Evolutionary conservation across 2,888 invertebrate genomes (phyloP).

Genomic region (Hoplodrina ambigua): DNA sequence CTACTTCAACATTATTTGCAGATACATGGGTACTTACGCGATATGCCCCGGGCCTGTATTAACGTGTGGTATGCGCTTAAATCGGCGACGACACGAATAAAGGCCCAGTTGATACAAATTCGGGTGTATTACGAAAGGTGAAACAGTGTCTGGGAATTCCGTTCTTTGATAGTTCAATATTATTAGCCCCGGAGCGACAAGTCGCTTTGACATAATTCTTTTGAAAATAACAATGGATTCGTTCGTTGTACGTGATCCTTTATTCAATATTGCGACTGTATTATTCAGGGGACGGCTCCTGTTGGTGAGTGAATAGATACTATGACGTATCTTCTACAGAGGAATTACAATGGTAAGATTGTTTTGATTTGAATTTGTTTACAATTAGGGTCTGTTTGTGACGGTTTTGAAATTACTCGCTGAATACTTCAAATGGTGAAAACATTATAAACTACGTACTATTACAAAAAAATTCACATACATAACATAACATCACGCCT

Average conservation of each 20-base stretch:
- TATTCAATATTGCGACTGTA: slow-evolving; percentile 58
- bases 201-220: slow-evolving; percentile 59
- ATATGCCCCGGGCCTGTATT: slow-evolving; percentile 83
- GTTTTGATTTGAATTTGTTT: slow-evolving; percentile 45
- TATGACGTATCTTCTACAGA: slow-evolving; percentile 28
- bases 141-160: slow-evolving; percentile 61
- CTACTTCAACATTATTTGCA: slow-evolving; percentile 88
- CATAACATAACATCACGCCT: too few species aligned
- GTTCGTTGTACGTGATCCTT: slow-evolving; percentile 56
- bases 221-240: slow-evolving; percentile 61
- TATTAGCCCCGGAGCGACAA: slow-evolving; percentile 61
- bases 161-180: slow-evolving; percentile 65
- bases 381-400: slow-evolving; percentile 28
- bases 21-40: slow-evolving; percentile 85
- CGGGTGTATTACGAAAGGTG: slow-evolving; percentile 63
- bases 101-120: slow-evolving; percentile 65
- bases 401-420: slow-evolving; percentile 8
- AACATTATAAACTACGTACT: slow-evolving; percentile 6
- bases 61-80: slow-evolving; percentile 78
- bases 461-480: background rate
- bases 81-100: slow-evolving; percentile 80
- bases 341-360: slow-evolving; percentile 38
- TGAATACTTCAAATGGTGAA: slow-evolving; percentile 19
- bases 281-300: slow-evolving; percentile 55
- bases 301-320: slow-evolving; percentile 39